Percentiles rank a stretch among this genome's conserved stretches.
Conservation (phyloP, 2,797 vertebrate species). For the Macropodus opercularis region DNA sequence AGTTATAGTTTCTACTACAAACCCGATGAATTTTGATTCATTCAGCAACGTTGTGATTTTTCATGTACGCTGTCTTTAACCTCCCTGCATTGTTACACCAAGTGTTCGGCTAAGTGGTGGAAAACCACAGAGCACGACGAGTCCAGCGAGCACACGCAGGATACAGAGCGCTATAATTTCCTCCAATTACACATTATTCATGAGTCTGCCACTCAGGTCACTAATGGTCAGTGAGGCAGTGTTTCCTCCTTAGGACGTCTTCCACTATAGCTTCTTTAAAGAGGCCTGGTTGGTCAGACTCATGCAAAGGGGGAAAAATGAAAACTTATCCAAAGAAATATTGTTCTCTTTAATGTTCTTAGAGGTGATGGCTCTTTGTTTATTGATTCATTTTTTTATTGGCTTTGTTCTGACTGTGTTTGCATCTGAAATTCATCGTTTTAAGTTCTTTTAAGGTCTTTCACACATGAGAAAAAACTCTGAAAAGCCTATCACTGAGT, state of each 20-base stretch:
- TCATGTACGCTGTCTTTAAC: not conserved
- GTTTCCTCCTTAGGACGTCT: constrained; percentile 3
- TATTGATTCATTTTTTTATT: not conserved
- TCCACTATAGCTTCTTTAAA: not conserved
- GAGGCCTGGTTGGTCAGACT: not conserved
- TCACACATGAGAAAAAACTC: not conserved
- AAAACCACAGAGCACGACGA: constrained; percentile 15
- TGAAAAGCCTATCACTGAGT: not conserved
- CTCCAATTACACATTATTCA: constrained; percentile 14
- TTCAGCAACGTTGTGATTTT: no score
- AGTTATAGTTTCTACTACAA: not conserved
- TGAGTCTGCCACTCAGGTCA: constrained; percentile 16
- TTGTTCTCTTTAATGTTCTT: not conserved
- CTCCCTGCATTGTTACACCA: not conserved
- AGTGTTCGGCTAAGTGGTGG: constrained; percentile 11
- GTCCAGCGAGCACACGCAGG: constrained; percentile 30
- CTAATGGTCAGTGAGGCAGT: constrained; percentile 8
- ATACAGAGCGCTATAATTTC: constrained; percentile 18
- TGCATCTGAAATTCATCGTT: not conserved
- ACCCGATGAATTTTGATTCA: not conserved
- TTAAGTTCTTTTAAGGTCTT: not conserved
- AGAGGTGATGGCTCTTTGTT: not conserved
- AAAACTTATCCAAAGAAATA: not conserved
- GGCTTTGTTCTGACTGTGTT: not conserved
- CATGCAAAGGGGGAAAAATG: not conserved